Conservation (phyloP, 2,888 invertebrate species). For the Perizoma affinitatum region DNA sequence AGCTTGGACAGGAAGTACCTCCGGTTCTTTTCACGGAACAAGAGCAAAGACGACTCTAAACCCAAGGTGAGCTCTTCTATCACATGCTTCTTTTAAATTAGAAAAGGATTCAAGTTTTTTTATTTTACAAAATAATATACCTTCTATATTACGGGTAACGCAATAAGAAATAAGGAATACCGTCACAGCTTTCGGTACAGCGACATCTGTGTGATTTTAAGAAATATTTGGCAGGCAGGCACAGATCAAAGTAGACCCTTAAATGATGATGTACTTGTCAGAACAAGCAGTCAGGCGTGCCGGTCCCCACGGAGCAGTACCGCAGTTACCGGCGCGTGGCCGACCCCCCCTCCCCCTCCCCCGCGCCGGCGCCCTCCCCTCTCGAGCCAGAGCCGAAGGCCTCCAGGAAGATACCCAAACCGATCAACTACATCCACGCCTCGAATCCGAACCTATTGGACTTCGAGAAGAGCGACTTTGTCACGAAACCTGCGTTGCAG, state of each 20-base stretch:
- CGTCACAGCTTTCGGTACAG: no score
- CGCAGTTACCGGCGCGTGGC: slow-evolving; percentile 88
- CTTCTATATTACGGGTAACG: no score
- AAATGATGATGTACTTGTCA: slow-evolving; percentile 25
- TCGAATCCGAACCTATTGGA: slow-evolving; percentile 88
- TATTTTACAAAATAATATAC: no score
- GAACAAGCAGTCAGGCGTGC: slow-evolving; percentile 75
- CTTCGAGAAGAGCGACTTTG: slow-evolving; percentile 82
- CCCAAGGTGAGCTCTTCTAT: slow-evolving; percentile 48
- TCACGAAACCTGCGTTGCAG: slow-evolving; percentile 57
- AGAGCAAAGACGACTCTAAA: slow-evolving; percentile 77
- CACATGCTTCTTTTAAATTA: background rate
- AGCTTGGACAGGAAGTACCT: slow-evolving; percentile 89
- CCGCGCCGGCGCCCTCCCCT: slow-evolving; percentile 14
- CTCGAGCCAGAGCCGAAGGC: slow-evolving; percentile 21
- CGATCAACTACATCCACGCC: slow-evolving; percentile 87
- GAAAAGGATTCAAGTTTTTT: no score
- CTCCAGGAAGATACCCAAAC: slow-evolving; percentile 66
- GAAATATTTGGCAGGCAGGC: no score
- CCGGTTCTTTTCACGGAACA: slow-evolving; percentile 74
- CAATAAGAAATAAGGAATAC: no score
- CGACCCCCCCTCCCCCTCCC: slow-evolving; percentile 50
- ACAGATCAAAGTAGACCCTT: no score
- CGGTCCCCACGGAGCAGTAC: slow-evolving; percentile 91
- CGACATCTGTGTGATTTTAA: no score